Base-by-base conservation (phyloP, 2,888 invertebrate genomes). In the Chalcis sispes region DNA sequence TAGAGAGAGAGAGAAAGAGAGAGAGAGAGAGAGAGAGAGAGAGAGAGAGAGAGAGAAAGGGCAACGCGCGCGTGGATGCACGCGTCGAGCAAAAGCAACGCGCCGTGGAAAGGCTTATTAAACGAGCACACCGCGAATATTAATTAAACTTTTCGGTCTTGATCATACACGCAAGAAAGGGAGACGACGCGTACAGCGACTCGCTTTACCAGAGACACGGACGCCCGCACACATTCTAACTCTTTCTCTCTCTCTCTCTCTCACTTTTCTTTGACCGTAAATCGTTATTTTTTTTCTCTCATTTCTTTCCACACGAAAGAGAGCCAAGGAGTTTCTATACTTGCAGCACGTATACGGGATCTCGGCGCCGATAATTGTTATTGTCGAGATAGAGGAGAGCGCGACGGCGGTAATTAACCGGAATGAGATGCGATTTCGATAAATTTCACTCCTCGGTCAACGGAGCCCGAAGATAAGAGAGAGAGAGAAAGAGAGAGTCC, bases 351-450 rank as follows among this genome's bases (percentile, higher is more conserved):
- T n/a, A n/a, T n/a, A n/a, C n/a, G n/a, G n/a, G n/a, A n/a, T n/a
- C n/a, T n/a, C n/a, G n/a, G n/a, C n/a, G 65, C 59, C 65, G 70
- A 79, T 82, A 83, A 82, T 83, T 83, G 83, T 83, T 82, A 81
- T 81, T 81, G 80, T 80, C 75, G 79, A 42, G 81, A 81, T 80
- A 81, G 79, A 77, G 76, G 70, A 40, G 70, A 59, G 58, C 59
- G 61, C 23, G 10, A 36, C 7, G 66, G 50, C 62, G 29, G 79
- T 82, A 82, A 82, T 81, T 81, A 82, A 82, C 80, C 76, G 79
- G 80, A 77, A 79, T 80, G 79, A 79, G 81, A 82, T 77, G 80
- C 80, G 80, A 83, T 82, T 81, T 81, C 77, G 80, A 83, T 83
- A 83, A 83, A 83, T 82, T 81, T 77, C 75, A 7, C 4, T 36